Conservation (phyloP, 2,888 invertebrate species). For the Xestia ashworthii region DNA sequence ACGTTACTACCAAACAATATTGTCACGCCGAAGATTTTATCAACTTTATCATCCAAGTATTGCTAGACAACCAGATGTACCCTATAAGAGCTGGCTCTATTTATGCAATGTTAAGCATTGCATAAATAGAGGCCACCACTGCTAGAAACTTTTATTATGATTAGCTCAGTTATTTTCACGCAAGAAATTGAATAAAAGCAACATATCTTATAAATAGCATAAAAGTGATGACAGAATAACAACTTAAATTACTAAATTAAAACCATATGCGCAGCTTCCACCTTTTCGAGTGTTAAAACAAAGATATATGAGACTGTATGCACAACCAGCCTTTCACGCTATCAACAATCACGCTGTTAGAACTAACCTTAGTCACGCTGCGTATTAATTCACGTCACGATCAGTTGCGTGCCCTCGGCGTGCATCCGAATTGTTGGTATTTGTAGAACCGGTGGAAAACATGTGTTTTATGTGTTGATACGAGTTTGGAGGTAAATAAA, state of each 20-base stretch:
- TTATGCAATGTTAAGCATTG: no score
- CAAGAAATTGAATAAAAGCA: neutral
- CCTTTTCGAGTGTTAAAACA: slow-evolving; percentile 1
- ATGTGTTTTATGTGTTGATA: slow-evolving; percentile 4
- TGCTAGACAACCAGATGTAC: neutral
- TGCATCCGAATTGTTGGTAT: slow-evolving; percentile 38
- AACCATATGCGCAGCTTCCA: neutral
- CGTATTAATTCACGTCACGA: slow-evolving; percentile 65
- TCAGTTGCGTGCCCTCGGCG: slow-evolving; percentile 48
- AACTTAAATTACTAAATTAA: neutral
- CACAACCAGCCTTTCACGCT: slow-evolving; percentile 14
- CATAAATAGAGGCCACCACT: neutral
- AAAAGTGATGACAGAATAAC: neutral
- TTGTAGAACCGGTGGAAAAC: slow-evolving; percentile 15
- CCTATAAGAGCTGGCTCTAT: neutral
- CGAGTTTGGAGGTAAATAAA: neutral
- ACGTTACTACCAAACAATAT: neutral
- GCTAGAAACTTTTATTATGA: neutral
- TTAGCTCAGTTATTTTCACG: neutral
- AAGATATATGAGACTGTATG: slow-evolving; percentile 1
- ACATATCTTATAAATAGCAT: neutral
- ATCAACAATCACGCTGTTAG: slow-evolving; percentile 53
- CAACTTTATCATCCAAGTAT: neutral
- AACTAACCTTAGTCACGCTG: slow-evolving; percentile 40
- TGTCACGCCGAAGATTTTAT: neutral